Evolutionary conservation across 2,797 vertebrate species (phyloP).

Genomic region (Onychomys arenicola): DNA sequence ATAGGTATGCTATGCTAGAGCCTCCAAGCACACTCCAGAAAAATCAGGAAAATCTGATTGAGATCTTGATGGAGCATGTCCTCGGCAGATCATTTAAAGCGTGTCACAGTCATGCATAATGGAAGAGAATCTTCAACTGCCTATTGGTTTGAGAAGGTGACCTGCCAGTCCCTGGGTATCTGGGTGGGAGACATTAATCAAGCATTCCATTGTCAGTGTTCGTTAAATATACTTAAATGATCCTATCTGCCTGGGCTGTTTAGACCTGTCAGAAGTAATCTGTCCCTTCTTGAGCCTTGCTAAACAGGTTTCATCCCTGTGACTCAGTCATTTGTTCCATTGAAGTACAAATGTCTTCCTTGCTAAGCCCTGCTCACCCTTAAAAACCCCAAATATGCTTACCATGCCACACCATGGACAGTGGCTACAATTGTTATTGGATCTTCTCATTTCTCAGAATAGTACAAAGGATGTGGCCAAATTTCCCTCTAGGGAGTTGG

Average conservation of each 20-base stretch:
- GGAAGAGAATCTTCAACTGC: constrained; percentile 79
- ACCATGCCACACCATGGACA: neutral
- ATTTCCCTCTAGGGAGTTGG: constrained; percentile 11
- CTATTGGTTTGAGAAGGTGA: constrained; percentile 82
- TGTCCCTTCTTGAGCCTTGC: constrained; percentile 77
- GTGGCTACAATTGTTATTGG: neutral
- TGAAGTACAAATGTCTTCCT: constrained; percentile 71
- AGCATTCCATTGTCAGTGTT: constrained; percentile 79
- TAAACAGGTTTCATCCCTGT: constrained; percentile 76
- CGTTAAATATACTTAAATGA: constrained; percentile 82
- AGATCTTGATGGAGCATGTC: constrained; percentile 82
- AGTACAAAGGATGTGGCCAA: neutral
- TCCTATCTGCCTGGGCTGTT: constrained; percentile 79
- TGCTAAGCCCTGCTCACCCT: constrained; percentile 57
- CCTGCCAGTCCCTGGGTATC: constrained; percentile 73
- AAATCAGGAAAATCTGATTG: constrained; percentile 81
- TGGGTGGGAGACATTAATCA: constrained; percentile 77
- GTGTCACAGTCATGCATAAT: constrained; percentile 68
- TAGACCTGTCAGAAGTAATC: constrained; percentile 81
- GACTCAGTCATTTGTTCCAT: constrained; percentile 58
- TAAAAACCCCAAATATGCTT: constrained; percentile 47
- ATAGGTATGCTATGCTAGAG: neutral
- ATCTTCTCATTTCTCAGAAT: constrained; percentile 52
- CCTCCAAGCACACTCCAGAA: constrained; percentile 63
- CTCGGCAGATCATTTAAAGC: constrained; percentile 80